Evolutionary conservation across 2,888 invertebrate genomes (phyloP), one percentile per base, ranked within the genome.

Genomic region (Cartodere bifasciata): DNA sequence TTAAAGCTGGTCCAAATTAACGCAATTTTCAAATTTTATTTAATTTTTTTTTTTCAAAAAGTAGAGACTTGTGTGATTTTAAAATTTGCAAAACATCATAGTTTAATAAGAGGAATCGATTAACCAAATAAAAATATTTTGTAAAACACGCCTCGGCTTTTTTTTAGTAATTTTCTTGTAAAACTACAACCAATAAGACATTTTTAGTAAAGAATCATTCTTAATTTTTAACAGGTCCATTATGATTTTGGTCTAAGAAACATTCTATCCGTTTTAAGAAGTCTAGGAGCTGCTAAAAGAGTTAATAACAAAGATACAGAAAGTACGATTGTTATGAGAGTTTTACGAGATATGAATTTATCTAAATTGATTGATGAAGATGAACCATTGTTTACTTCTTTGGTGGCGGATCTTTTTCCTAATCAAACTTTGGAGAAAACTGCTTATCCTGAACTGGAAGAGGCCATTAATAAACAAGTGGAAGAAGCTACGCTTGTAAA

Each of bases 301-400:
- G 75, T 81, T 5, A 92, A 92, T 61, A 80, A 76, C 5, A 85
- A 86, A 60, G 94, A 95, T 60, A 78, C 83, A 23, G 95, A 95
- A 62, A 85, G 88, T 50, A 91, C 90, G 9, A 94, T 91, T 43
- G 94, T 95, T 9, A 95, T 95, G 94, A 67, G 92, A 48, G 92
- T 94, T 7, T 64, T 95, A n/a, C 67, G 94, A 43, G 94, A 95
- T 55, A 95, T 95, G 95, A 95, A 95, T 66, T 67, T 95, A 11
- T 94, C 94, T 3, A 95, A 95, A 61, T 64, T 95, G 29, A 94
- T 92, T 44, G 94, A 95, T 52, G 94, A 95, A 58, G 95, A 95
- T 55, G 95, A 95, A 52, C 94, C 95, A 0, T 67, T 95, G n/a
- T 95, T 95, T 55, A 86, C 92, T 62, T 94, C 94, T 0, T 64